Evolutionary conservation across 2,797 vertebrate genomes (phyloP), one percentile per base, ranked within the genome.

Genomic region (Macroramphosus scolopax): DNA sequence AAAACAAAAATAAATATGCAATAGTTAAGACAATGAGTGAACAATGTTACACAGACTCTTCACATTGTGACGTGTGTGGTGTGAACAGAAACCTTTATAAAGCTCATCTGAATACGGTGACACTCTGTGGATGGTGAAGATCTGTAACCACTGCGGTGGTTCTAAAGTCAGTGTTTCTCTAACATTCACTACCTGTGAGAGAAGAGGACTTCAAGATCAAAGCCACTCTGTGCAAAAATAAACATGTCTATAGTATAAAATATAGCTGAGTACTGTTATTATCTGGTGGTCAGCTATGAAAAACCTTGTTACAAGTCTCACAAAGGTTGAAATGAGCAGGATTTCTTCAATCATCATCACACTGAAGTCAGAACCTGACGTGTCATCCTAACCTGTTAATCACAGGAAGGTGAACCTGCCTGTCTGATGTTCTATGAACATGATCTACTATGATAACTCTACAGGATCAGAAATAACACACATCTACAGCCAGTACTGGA

Each of bases 131-230:
- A 49, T 36, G 22, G 14, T 52, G 35, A 56, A 47, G 26, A 61
- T 53, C 15, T 51, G 37, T 40, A 40, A 43, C 29, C 54, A 43
- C 53, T 51, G 43, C 15, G 17, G 30, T 14, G 52, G 30, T 38
- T 50, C 6, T 26, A 17, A 51, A 37, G 34, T 84, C 80, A 89
- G 58, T 75, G 76, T 69, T 77, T 63, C 41, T 17, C 53, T 46
- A 37, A 22, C 34, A 6, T 8, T 30, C 35, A 48, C 68, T 56
- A 47, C 58, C 62, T 50, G 53, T 55, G 59, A 59, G 48, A 68
- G 31, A n/a, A n/a, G n/a, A 32, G 58, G 51, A 70, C 72, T 52
- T 87, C 78, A 85, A 70, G 82, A 86, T 75, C 83, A 91, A 90
- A 91, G 88, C 87, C 89, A 91, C 64, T 81, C 35, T 38, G 35